Evolutionary conservation across 2,888 invertebrate species (phyloP), one percentile per base, ranked within the genome.

Genomic region (Synanthedon myopaeformis): DNA sequence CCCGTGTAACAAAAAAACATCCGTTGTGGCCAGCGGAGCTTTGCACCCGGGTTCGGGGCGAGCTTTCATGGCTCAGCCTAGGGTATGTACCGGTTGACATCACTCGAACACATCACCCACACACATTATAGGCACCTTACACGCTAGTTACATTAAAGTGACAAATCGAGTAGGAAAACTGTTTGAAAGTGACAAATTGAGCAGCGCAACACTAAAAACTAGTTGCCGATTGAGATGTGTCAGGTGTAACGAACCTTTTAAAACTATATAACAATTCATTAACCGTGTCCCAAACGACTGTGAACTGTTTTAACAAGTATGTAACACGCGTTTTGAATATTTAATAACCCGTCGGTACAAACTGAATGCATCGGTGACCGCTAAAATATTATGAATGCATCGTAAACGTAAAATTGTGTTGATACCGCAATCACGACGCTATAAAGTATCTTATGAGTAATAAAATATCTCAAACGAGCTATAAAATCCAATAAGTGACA

Each of bases 31-130:
- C 84, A 87, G 87, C 81, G 87, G 86, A 82, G 83, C 87, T 76
- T 76, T 85, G 79, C 85, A 84, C 85, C 85, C 87, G 80, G 86
- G 82, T 88, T 91, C 91, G 90, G 92, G 91, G 90, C 92, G 92
- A 90, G 91, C 91, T 90, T 92, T 91, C 91, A 94, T 94, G 94
- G 94, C 94, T 91, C 94, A 94, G 92, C 93, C 94, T 91, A 92
- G 94, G 93, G 94, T 94, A 92, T 89, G 93, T 91, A 84, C 80
- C 56, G 51, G 60, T 56, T 55, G 51, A 56, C 52, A 50, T 35
- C 48, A 51, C 53, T 56, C 42, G 41, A 48, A 45, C 52, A 59
- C 59, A 63, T 55, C 59, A 58, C 56, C 59, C 53, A 55, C 54
- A 59, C 57, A 55, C 51, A 53, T 19, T 45, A 52, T 49, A 58